phyloP scores from a whole-genome alignment of 2,888 invertebrate species.

The Amaurobius ferox region DNA sequence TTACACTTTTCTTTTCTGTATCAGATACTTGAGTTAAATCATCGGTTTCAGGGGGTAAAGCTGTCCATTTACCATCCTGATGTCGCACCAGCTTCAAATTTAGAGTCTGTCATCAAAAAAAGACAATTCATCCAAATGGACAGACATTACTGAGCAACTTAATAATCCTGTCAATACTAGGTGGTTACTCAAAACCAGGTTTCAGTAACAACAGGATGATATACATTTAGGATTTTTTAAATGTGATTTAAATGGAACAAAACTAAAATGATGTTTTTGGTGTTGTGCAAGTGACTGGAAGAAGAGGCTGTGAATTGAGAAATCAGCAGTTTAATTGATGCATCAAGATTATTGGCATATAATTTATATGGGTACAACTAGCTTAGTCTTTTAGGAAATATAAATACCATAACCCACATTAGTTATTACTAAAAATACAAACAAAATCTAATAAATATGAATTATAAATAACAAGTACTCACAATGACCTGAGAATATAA shows the following conservation, averaged over 20 bases:
- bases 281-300: constrained; percentile 52
- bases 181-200: background rate
- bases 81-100: constrained; percentile 70
- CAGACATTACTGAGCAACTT: constrained; percentile 31
- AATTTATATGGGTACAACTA: too few relatives aligned
- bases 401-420: too few relatives aligned
- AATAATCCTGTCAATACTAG: background rate
- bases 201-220: background rate
- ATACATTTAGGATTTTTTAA: background rate
- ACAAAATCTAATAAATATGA: too few relatives aligned
- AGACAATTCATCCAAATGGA: constrained; percentile 63
- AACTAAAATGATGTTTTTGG: constrained; percentile 62
- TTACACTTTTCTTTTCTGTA: constrained; percentile 63
- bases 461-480: too few relatives aligned
- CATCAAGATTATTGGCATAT: background rate
- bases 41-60: constrained; percentile 60
- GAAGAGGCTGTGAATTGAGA: background rate
- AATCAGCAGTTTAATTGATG: constrained; percentile 3
- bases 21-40: constrained; percentile 42
- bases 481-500: too few relatives aligned
- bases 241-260: background rate
- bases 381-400: too few relatives aligned
- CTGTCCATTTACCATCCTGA: constrained; percentile 67
- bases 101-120: constrained; percentile 69
- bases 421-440: too few relatives aligned